Evolutionary conservation across 2,888 invertebrate species (phyloP).

Genomic region (Lithodes maja): DNA sequence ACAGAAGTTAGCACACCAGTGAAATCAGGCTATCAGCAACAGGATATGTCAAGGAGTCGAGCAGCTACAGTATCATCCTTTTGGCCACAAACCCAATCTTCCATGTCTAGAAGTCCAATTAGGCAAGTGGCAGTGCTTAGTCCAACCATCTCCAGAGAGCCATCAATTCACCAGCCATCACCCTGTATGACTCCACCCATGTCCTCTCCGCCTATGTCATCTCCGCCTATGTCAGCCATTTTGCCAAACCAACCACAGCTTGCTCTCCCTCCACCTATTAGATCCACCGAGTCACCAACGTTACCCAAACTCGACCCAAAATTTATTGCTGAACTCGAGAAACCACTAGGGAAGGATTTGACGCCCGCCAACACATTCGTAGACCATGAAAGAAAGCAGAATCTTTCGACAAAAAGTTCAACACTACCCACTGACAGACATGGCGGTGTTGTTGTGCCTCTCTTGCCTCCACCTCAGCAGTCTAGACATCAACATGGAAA

Average conservation of each 20-base stretch:
- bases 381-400: constrained; percentile 41
- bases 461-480: constrained; percentile 44
- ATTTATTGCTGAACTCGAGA: constrained; percentile 82
- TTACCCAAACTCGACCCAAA: constrained; percentile 76
- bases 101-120: background rate
- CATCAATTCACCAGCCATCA: background rate
- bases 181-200: too few species aligned
- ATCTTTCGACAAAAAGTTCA: constrained; percentile 16
- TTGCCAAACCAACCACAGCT: constrained; percentile 5
- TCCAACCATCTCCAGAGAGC: background rate
- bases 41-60: background rate
- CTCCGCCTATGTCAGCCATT: background rate
- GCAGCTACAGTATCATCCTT: background rate
- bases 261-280: constrained; percentile 44
- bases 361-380: constrained; percentile 65
- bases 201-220: background rate
- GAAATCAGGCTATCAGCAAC: background rate
- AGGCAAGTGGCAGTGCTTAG: constrained; percentile 35
- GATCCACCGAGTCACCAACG: constrained; percentile 11
- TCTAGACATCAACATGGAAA: background rate
- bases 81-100: background rate
- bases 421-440: background rate
- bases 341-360: constrained; percentile 76
- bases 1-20: too few species aligned
- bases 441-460: constrained; percentile 21